phyloP scores from a whole-genome alignment of 2,888 invertebrate genomes.

The Cryptocheilus praepositus region DNA sequence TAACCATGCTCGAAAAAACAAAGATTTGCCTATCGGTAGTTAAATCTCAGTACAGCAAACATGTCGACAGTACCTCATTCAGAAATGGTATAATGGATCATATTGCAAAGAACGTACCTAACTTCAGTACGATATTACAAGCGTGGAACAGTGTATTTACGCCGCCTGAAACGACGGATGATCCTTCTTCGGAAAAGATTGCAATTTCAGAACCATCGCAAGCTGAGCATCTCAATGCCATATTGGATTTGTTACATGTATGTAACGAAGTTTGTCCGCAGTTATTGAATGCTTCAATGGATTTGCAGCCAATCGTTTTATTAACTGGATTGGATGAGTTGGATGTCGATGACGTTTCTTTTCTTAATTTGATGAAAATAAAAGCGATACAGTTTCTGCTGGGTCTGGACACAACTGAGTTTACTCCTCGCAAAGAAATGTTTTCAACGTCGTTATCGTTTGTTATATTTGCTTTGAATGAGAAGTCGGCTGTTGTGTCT shows the following conservation, averaged over 20 bases:
- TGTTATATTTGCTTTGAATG: background rate
- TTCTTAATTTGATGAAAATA: constrained; percentile 66
- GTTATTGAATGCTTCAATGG: constrained; percentile 69
- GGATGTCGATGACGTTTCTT: constrained; percentile 26
- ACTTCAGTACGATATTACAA: constrained; percentile 65
- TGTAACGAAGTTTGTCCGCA: constrained; percentile 77
- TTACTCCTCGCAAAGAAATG: constrained; percentile 60
- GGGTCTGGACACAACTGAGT: constrained; percentile 67
- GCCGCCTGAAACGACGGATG: constrained; percentile 38
- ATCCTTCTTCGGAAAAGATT: background rate
- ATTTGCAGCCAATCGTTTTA: constrained; percentile 48
- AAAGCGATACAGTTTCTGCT: constrained; percentile 74
- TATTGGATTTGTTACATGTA: constrained; percentile 78
- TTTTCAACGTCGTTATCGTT: constrained; percentile 1
- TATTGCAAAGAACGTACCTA: constrained; percentile 67
- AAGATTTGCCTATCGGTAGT: constrained; percentile 61
- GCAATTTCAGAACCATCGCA: constrained; percentile 38
- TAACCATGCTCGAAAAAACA: constrained; percentile 74
- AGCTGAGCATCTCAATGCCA: constrained; percentile 62
- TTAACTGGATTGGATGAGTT: constrained; percentile 49
- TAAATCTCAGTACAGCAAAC: background rate
- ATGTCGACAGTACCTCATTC: background rate
- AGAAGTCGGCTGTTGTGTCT: constrained; percentile 35
- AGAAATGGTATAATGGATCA: constrained; percentile 11
- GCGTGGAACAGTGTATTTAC: constrained; percentile 62